A percentile compares a stretch with the other conserved stretches of the same genome.
These are phyloP conservation scores for Tichodroma muraria DNA, from an alignment of 2,113 vertebrate genomes.

Conservation along the genomic window DNA sequence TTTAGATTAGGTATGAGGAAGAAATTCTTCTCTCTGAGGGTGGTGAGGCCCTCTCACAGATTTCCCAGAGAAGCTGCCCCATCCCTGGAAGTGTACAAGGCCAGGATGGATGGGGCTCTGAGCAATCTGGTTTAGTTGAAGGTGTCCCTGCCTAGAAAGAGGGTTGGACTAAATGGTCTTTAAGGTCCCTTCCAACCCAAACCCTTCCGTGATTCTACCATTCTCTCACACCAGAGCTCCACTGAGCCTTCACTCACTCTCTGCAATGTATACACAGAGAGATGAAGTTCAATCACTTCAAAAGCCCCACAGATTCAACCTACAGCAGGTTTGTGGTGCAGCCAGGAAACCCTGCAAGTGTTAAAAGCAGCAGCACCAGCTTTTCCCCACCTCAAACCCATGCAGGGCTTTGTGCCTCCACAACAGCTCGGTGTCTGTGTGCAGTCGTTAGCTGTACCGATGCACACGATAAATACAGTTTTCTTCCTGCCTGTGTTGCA, in stretches of 20 bases:
- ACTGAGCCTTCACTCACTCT: accelerated
- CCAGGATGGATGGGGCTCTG: background rate
- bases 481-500: background rate
- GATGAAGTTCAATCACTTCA: background rate
- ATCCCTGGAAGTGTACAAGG: background rate
- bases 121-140: background rate
- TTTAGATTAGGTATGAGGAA: background rate
- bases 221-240: background rate
- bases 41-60: background rate
- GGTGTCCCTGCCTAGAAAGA: background rate
- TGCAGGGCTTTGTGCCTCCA: background rate
- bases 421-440: background rate
- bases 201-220: background rate
- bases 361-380: background rate
- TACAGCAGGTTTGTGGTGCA: background rate
- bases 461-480: background rate
- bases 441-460: background rate
- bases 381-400: background rate
- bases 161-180: background rate
- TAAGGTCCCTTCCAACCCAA: background rate
- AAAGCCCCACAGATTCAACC: background rate
- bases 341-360: background rate
- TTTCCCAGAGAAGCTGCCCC: background rate
- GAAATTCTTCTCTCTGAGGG: background rate
- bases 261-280: accelerated